Conservation (phyloP, 2,113 vertebrate genomes). For the Nesoenas mayeri region DNA sequence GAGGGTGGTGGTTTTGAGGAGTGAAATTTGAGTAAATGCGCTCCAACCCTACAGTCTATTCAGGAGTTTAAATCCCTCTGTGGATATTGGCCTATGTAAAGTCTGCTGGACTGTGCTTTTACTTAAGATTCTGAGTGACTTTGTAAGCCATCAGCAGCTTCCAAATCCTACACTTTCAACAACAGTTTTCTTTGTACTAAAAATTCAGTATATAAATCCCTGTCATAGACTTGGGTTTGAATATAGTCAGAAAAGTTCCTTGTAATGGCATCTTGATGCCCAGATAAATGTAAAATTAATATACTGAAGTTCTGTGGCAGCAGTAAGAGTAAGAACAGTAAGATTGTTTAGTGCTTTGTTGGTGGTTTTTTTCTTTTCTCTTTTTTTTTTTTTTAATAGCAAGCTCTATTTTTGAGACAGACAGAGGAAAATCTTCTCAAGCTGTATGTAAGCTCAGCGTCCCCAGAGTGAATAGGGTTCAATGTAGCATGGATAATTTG, state of each 20-base stretch:
- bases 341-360: background rate
- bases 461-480: constrained; percentile 81
- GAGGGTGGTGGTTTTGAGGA: background rate
- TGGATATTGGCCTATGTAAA: constrained; percentile 52
- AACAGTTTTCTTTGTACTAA: constrained; percentile 45
- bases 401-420: constrained; percentile 42
- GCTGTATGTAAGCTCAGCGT: constrained; percentile 73
- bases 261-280: background rate
- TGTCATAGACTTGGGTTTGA: background rate
- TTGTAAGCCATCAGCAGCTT: constrained; percentile 29
- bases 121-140: constrained; percentile 36
- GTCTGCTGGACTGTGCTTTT: background rate
- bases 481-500: constrained; percentile 91
- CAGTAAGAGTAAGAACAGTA: background rate
- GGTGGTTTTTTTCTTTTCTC: rapidly evolving
- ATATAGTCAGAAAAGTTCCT: background rate
- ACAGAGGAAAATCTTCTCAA: constrained; percentile 52
- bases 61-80: constrained; percentile 27
- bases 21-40: constrained; percentile 37
- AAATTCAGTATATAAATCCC: background rate
- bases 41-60: background rate
- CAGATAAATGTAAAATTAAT: constrained; percentile 43
- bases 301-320: background rate
- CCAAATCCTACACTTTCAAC: constrained; percentile 28
- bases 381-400: background rate